These are phyloP conservation scores for Xestia ashworthii DNA, from an alignment of 2,888 invertebrate genomes.

Conservation along the genomic window DNA sequence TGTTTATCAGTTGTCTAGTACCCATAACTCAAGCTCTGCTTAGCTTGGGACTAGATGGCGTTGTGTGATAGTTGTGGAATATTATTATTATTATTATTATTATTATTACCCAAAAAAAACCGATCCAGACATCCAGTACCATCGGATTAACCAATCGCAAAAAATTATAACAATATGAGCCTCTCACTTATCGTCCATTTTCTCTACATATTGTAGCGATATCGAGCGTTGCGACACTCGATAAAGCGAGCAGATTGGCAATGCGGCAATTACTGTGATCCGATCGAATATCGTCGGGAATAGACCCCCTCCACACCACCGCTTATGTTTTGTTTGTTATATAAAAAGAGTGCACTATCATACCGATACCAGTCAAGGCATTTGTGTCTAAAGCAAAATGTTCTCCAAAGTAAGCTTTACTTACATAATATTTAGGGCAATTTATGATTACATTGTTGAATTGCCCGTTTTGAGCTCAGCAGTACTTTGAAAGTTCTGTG, in stretches of 20 bases:
- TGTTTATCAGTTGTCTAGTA: too few relatives aligned
- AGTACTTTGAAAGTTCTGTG: conserved; percentile 43
- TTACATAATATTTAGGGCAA: conserved; percentile 74
- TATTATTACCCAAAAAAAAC: conserved; percentile 41
- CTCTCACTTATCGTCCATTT: conserved; percentile 83
- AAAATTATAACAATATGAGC: conserved; percentile 76
- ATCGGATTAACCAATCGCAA: conserved; percentile 62
- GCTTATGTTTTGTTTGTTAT: conserved; percentile 89
- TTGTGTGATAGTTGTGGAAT: too few relatives aligned
- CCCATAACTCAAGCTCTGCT: too few relatives aligned
- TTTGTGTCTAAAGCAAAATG: conserved; percentile 88
- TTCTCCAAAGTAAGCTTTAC: conserved; percentile 87
- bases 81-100: too few relatives aligned
- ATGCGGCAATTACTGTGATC: conserved; percentile 88
- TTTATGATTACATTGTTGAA: conserved; percentile 68
- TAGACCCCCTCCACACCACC: conserved; percentile 82
- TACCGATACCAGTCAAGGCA: conserved; percentile 85
- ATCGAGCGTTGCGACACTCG: conserved; percentile 84
- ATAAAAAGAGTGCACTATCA: conserved; percentile 88
- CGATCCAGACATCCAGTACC: conserved; percentile 11
- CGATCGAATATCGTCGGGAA: conserved; percentile 88
- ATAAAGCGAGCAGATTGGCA: conserved; percentile 88
- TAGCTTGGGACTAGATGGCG: too few relatives aligned
- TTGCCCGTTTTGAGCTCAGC: conserved; percentile 55
- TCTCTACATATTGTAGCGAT: conserved; percentile 83